These are phyloP conservation scores for Papilio helenus DNA, from an alignment of 1,140 invertebrate genomes.

Conservation along the genomic window DNA sequence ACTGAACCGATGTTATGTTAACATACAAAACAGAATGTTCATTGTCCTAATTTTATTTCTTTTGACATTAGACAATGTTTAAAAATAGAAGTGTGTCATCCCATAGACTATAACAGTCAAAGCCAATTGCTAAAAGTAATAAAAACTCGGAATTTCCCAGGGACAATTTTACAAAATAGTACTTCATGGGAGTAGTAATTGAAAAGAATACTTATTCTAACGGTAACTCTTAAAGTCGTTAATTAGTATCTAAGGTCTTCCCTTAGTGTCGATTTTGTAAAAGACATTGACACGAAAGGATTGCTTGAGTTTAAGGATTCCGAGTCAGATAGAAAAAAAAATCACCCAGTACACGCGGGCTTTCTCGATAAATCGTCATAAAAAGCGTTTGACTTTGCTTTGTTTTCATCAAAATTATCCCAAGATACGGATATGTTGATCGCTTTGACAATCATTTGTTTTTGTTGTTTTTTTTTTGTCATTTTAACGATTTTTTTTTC, in stretches of 20 bases:
- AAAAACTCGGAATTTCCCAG: not conserved
- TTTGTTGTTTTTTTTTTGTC: constrained; percentile 5
- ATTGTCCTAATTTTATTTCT: not conserved
- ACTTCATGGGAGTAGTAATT: not conserved
- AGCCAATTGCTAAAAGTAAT: not conserved
- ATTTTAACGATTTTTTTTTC: not conserved
- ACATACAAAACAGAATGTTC: not conserved
- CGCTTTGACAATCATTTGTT: constrained; percentile 16
- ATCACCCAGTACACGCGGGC: not conserved
- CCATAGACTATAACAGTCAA: not conserved
- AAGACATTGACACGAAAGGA: not conserved
- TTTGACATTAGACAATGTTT: constrained; percentile 2
- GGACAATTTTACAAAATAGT: not conserved
- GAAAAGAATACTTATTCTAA: too few species aligned
- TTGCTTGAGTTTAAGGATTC: not conserved
- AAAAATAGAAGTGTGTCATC: not conserved
- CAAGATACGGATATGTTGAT: constrained; percentile 16
- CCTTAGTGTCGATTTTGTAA: not conserved
- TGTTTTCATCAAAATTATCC: constrained; percentile 23
- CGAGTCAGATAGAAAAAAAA: not conserved
- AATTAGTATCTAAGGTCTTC: too few species aligned
- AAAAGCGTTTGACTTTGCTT: not conserved
- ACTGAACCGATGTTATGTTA: not conserved
- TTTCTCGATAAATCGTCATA: too few species aligned
- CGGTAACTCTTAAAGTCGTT: too few species aligned